Conservation (phyloP, 2,888 invertebrate species). For the Miltochrista miniata region DNA sequence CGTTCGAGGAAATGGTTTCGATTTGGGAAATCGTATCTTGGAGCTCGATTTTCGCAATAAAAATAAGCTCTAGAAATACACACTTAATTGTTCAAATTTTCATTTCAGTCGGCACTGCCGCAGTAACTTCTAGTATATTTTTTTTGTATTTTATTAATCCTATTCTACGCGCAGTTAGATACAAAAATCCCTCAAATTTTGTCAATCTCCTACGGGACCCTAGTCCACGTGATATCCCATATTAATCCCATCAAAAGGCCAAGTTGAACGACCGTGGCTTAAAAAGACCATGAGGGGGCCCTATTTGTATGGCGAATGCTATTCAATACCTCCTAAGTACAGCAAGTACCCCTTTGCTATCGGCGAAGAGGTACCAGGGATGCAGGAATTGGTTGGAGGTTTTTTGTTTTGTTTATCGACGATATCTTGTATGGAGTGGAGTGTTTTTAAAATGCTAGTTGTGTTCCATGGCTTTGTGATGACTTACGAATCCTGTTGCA, state of each 20-base stretch:
- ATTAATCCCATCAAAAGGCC: conserved; percentile 50
- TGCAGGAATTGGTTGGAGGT: conserved; percentile 2
- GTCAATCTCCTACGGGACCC: conserved; percentile 19
- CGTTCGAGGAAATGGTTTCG: no score
- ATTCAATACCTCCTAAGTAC: conserved; percentile 5
- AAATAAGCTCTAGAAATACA: no score
- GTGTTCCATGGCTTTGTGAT: no score
- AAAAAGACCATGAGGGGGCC: conserved; percentile 30
- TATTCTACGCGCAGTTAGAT: not conserved
- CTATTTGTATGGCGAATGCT: conserved; percentile 32
- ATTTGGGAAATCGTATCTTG: no score
- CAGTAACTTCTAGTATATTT: no score
- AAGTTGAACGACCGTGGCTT: conserved; percentile 66
- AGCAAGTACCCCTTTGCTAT: conserved; percentile 3
- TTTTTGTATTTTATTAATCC: no score
- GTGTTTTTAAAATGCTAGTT: no score
- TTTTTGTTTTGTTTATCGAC: not conserved
- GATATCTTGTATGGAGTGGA: no score
- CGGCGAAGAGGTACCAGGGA: conserved; percentile 8
- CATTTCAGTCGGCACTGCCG: no score
- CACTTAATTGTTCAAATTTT: no score
- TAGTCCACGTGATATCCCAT: conserved; percentile 14
- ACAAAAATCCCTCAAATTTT: not conserved
- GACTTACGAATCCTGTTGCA: no score
- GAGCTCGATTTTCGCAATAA: no score